These are phyloP conservation scores for Andrena hattorfiana DNA, from an alignment of 2,888 invertebrate species.

Conservation along the genomic window DNA sequence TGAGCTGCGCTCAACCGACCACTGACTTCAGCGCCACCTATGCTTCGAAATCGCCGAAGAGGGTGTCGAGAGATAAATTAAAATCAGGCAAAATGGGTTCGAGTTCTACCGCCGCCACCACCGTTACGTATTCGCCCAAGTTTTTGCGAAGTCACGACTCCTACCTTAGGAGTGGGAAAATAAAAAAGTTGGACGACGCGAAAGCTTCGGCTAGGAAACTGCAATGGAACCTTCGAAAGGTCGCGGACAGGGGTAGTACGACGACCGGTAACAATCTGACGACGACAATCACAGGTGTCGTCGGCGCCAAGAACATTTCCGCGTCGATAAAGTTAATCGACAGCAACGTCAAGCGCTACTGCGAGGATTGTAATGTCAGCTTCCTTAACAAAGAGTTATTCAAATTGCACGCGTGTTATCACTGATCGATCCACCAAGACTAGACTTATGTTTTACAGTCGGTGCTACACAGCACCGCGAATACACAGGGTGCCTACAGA, in stretches of 20 bases:
- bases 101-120: background rate
- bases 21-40: background rate
- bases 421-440: constrained; percentile 60
- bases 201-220: constrained; percentile 37
- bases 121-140: constrained; percentile 55
- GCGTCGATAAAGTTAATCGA: constrained; percentile 47
- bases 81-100: constrained; percentile 18
- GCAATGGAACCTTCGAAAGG: constrained; percentile 11
- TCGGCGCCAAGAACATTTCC: constrained; percentile 18
- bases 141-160: constrained; percentile 73
- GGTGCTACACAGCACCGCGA: background rate
- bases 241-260: background rate
- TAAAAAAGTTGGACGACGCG: constrained; percentile 47
- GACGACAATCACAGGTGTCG: constrained; percentile 25
- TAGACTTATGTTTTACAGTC: constrained; percentile 22
- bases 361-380: constrained; percentile 73
- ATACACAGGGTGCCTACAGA: background rate
- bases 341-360: constrained; percentile 72
- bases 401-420: constrained; percentile 74
- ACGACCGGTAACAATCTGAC: constrained; percentile 19
- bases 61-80: background rate
- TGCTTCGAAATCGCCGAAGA: background rate
- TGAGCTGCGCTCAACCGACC: background rate
- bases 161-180: constrained; percentile 74
- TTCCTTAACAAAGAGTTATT: constrained; percentile 75